phyloP scores from a whole-genome alignment of 2,797 vertebrate genomes.

The Myotis myotis region DNA sequence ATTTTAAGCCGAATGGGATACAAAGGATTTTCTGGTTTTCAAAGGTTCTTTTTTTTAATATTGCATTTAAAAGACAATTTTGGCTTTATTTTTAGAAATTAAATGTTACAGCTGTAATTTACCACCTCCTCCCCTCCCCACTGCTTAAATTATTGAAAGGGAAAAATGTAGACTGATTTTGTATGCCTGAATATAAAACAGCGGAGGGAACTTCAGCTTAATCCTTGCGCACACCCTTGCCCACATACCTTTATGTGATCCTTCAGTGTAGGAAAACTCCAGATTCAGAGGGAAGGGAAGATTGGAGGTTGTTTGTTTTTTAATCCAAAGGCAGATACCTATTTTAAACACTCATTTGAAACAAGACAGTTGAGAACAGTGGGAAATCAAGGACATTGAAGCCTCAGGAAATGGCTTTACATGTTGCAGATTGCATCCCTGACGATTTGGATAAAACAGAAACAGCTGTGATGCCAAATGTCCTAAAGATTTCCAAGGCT shows the following conservation, averaged over 20 bases:
- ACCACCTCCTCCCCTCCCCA: not conserved
- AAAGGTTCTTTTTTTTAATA: slow-evolving; percentile 23
- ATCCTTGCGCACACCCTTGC: not conserved
- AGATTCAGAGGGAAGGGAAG: slow-evolving; percentile 17
- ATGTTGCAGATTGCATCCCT: slow-evolving; percentile 24
- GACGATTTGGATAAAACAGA: slow-evolving; percentile 52
- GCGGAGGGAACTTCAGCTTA: not conserved
- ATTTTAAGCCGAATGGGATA: slow-evolving; percentile 53
- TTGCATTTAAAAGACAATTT: slow-evolving; percentile 25
- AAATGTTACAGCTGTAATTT: slow-evolving; percentile 39
- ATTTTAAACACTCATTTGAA: slow-evolving; percentile 34
- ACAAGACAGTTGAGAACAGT: not conserved
- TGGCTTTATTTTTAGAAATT: slow-evolving; percentile 63
- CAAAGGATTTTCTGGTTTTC: not conserved
- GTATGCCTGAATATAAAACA: slow-evolving; percentile 7
- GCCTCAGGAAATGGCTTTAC: slow-evolving; percentile 56
- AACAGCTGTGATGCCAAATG: slow-evolving; percentile 60
- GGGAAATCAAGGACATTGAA: not conserved
- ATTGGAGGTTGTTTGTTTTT: not conserved
- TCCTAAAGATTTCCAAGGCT: not conserved
- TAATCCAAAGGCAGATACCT: not conserved
- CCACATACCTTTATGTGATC: not conserved
- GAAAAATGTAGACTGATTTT: slow-evolving; percentile 36
- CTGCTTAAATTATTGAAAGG: not conserved
- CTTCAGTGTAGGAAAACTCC: not conserved